phyloP scores from a whole-genome alignment of 2,888 invertebrate genomes.

The Ormyrus labotus region DNA sequence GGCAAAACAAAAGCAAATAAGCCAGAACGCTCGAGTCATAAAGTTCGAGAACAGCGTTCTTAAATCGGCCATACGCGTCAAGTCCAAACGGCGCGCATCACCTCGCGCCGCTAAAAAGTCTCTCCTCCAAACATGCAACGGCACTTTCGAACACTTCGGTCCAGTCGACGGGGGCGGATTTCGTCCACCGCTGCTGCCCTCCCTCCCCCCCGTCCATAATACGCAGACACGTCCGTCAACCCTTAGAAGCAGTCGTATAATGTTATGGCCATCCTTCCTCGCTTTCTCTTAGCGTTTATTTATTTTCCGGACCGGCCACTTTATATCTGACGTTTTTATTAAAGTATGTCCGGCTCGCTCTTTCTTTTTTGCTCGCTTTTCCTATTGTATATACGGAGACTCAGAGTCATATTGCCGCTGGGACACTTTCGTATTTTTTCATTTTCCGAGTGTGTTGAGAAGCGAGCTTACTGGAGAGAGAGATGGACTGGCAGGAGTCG shows the following conservation, averaged over 20 bases:
- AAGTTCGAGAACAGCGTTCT: too few species aligned
- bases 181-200: neutral
- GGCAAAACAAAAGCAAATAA: too few species aligned
- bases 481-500: too few species aligned
- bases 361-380: slow-evolving; percentile 32
- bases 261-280: slow-evolving; percentile 61
- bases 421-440: slow-evolving; percentile 70
- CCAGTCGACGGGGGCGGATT: neutral
- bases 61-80: too few species aligned
- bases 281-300: slow-evolving; percentile 67
- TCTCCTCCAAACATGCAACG: slow-evolving; percentile 26
- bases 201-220: neutral
- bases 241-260: slow-evolving; percentile 45
- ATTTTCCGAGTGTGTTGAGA: slow-evolving; percentile 59
- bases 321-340: slow-evolving; percentile 76
- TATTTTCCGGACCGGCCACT: slow-evolving; percentile 73
- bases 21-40: too few species aligned
- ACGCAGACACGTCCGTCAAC: slow-evolving; percentile 40
- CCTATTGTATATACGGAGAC: slow-evolving; percentile 17
- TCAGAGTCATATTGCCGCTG: slow-evolving; percentile 67
- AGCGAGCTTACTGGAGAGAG: neutral
- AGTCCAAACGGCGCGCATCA: too few species aligned
- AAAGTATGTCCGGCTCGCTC: slow-evolving; percentile 65
- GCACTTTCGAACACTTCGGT: slow-evolving; percentile 43
- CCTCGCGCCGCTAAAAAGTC: neutral